These are phyloP conservation scores for Linnaemya tessellans DNA, from an alignment of 2,888 invertebrate species.

Conservation along the genomic window DNA sequence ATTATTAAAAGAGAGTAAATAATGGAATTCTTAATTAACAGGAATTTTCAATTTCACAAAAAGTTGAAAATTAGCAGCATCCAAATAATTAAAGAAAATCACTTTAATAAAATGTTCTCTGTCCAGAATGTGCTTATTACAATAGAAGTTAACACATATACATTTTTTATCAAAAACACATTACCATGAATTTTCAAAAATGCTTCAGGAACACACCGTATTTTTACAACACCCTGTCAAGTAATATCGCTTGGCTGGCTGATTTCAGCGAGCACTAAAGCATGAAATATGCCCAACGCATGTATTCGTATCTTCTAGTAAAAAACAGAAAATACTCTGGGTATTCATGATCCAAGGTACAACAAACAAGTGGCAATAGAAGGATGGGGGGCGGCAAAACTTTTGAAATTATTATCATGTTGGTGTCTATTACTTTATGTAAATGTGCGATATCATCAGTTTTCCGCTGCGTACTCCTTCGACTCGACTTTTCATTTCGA, in stretches of 20 bases:
- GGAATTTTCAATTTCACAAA: too few relatives aligned
- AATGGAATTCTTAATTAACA: too few relatives aligned
- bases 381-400: conserved; percentile 5
- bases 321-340: conserved; percentile 19
- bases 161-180: too few relatives aligned
- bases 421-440: conserved; percentile 73
- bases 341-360: background rate
- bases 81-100: too few relatives aligned
- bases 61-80: too few relatives aligned
- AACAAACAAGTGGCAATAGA: conserved; percentile 30
- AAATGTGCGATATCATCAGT: conserved; percentile 72
- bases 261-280: conserved; percentile 60
- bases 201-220: background rate
- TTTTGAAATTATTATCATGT: conserved; percentile 71
- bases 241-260: conserved; percentile 8
- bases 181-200: too few relatives aligned
- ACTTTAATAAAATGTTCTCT: too few relatives aligned
- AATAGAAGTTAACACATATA: too few relatives aligned
- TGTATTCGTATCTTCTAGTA: background rate
- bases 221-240: conserved; percentile 13
- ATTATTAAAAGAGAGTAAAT: too few relatives aligned
- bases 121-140: too few relatives aligned
- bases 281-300: conserved; percentile 69
- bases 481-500: conserved; percentile 55
- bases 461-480: conserved; percentile 22